Conservation (phyloP, 1,140 invertebrate genomes). For the Rhyzopertha dominica region DNA sequence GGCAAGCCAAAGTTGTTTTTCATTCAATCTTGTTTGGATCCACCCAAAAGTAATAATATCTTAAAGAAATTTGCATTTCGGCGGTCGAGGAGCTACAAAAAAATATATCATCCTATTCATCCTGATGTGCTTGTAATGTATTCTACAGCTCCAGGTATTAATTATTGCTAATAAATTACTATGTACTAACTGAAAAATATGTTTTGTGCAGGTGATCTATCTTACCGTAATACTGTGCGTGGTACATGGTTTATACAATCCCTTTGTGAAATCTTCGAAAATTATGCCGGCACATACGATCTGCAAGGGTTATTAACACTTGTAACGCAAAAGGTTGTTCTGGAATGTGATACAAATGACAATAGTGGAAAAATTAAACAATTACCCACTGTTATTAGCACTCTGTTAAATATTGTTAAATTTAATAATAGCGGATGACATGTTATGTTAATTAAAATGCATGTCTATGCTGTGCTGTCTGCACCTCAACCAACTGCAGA, state of each 20-base stretch:
- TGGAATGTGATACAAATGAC: no score
- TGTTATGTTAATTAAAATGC: no score
- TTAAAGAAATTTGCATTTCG: conserved; percentile 1
- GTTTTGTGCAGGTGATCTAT: conserved; percentile 3
- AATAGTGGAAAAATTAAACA: no score
- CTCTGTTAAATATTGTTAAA: no score
- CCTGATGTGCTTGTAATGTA: not conserved
- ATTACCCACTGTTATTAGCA: no score
- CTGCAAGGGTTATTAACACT: no score
- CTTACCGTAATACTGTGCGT: not conserved
- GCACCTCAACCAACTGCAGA: no score
- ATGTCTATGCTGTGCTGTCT: no score
- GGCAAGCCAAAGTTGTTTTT: conserved; percentile 1
- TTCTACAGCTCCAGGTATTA: not conserved
- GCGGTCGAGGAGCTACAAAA: conserved; percentile 5
- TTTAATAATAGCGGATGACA: no score
- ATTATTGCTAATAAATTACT: not conserved
- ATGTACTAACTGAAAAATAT: not conserved
- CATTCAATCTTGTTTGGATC: not conserved
- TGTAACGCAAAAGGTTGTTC: no score
- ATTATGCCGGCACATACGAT: no score
- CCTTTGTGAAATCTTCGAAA: no score
- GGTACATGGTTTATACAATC: not conserved
- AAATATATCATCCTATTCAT: not conserved
- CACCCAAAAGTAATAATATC: conserved; percentile 2